Evolutionary conservation across 2,797 vertebrate genomes (phyloP), one percentile per base, ranked within the genome.

Genomic region (Bradypus variegatus): DNA sequence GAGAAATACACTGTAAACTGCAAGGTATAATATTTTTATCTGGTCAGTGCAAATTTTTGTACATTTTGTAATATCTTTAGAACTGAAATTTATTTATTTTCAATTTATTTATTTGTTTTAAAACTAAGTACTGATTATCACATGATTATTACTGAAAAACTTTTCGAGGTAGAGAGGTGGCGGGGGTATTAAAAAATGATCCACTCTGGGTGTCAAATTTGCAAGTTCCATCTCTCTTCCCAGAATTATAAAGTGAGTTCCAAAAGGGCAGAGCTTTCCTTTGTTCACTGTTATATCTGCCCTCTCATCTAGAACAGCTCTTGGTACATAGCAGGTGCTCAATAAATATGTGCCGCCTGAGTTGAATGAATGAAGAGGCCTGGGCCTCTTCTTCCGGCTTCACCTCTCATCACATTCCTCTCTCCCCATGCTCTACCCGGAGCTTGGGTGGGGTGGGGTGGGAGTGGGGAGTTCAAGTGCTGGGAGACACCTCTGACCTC

Each of bases 81-180:
- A 84, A 48, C 29, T 11, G 27, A 81, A 76, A 70, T 89, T 18
- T 76, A 75, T 79, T 91, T 88, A 75, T 79, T 91, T 88, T 84
- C 62, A 45, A 50, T 72, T 29, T 41, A 36, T 62, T 33, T 19
- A 11, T n/a, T 31, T 81, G 79, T 80, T 90, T 87, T 50, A 77
- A 79, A 73, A 83, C 41, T 53, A 67, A 87, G 90, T 13, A 81
- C 67, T 62, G n/a, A 69, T 45, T 69, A 76, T 69, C 62, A 53
- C n/a, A 23, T 69, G 38, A 69, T 38, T 81, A 67, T 75, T 75
- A 76, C 6, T 60, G n/a, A 86, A 92, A 76, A 70, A 82, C 62
- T 75, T 82, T 94, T 80, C 53, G 62, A 78, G 41, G 45, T 82
- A 73, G 33, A 87, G 60, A 81, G 38, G n/a, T 58, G 58, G 87